These are phyloP conservation scores for Gavialis gangeticus DNA, from an alignment of 2,113 vertebrate species.

Conservation along the genomic window DNA sequence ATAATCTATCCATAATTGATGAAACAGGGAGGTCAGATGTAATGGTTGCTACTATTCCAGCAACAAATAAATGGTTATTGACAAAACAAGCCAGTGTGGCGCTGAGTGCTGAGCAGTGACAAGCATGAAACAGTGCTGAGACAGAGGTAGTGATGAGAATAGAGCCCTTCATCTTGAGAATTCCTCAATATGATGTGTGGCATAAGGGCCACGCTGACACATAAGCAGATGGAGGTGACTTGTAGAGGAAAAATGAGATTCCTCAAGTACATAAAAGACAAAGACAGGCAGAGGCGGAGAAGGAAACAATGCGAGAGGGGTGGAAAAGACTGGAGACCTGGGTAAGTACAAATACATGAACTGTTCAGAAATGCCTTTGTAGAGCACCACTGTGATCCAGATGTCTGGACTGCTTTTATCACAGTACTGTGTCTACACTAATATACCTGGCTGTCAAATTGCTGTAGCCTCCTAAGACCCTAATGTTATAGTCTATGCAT, in stretches of 20 bases:
- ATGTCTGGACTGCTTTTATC: conserved; percentile 83
- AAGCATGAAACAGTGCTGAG: conserved; percentile 71
- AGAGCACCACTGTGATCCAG: conserved; percentile 75
- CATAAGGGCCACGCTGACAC: conserved; percentile 63
- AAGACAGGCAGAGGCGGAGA: conserved; percentile 29
- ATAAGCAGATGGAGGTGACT: conserved; percentile 68
- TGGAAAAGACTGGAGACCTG: conserved; percentile 54
- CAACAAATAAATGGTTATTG: conserved; percentile 99
- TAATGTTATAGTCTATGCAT: background rate
- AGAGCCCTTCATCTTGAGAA: conserved; percentile 62
- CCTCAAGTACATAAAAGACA: conserved; percentile 39
- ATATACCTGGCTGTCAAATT: conserved; percentile 79
- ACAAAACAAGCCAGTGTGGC: conserved; percentile 96
- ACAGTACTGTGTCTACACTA: conserved; percentile 70
- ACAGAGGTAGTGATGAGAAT: conserved; percentile 57
- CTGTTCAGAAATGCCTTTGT: conserved; percentile 64
- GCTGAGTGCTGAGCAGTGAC: conserved; percentile 85
- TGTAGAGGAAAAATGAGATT: conserved; percentile 51
- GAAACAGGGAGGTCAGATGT: conserved; percentile 99
- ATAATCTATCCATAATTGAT: conserved; percentile 99
- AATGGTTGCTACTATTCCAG: conserved; percentile 94
- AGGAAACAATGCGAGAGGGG: conserved; percentile 27
- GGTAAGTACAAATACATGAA: conserved; percentile 83
- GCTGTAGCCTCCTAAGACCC: conserved; percentile 53
- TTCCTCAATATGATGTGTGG: conserved; percentile 44